These are phyloP conservation scores for rabbit (Oryctolagus cuniculus) DNA, from an alignment of 2,113 vertebrate species.

Conservation along the genomic window DNA sequence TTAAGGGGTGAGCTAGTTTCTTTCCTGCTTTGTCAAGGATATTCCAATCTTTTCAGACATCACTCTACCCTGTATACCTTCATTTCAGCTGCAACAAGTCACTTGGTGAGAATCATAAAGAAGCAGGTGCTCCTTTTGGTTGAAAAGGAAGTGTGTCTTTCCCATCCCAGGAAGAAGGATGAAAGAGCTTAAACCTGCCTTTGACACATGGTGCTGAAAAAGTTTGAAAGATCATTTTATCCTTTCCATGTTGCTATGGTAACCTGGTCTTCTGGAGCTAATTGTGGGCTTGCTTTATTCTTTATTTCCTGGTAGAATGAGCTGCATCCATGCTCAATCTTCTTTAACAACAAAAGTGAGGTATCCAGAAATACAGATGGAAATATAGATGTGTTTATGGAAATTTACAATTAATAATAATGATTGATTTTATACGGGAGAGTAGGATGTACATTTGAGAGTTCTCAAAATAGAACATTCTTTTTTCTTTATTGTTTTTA, in stretches of 20 bases:
- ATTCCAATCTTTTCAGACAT: background rate
- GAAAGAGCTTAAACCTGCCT: slow-evolving; percentile 69
- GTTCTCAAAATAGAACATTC: background rate
- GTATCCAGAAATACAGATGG: background rate
- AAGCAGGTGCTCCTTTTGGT: slow-evolving; percentile 55
- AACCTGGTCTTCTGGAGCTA: slow-evolving; percentile 67
- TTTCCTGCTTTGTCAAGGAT: background rate
- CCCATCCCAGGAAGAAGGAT: slow-evolving; percentile 57
- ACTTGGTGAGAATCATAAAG: slow-evolving; percentile 22
- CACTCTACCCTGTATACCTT: background rate
- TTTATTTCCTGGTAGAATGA: slow-evolving; percentile 35
- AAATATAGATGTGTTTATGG: background rate
- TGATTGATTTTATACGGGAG: background rate
- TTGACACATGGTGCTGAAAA: slow-evolving; percentile 67
- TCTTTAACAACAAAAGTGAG: slow-evolving; percentile 52
- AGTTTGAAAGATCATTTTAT: slow-evolving; percentile 73
- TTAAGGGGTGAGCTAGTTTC: background rate
- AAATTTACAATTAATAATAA: slow-evolving; percentile 59
- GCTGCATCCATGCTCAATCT: background rate
- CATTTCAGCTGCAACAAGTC: slow-evolving; percentile 26
- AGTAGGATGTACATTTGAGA: background rate
- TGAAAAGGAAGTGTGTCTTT: slow-evolving; percentile 46
- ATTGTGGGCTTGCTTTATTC: slow-evolving; percentile 63
- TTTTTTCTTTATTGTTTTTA: slow-evolving; percentile 51
- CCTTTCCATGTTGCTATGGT: slow-evolving; percentile 66